A percentile compares a stretch with the other conserved stretches of the same genome.
Evolutionary conservation across 1,140 invertebrate genomes (phyloP).

Genomic region (Trinorchestia longiramus): DNA sequence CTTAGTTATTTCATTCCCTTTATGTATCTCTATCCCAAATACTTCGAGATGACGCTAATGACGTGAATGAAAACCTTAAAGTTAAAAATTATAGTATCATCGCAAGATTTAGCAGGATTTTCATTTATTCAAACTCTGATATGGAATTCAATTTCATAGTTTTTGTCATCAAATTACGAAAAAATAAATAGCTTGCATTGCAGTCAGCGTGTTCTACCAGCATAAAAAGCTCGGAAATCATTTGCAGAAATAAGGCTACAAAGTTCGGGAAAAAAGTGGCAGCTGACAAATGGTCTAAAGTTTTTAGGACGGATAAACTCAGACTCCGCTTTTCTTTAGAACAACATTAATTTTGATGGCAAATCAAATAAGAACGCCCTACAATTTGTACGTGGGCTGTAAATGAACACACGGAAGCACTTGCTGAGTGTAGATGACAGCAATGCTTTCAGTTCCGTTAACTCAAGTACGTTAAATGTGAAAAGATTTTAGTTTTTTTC

Average conservation of each 20-base stretch:
- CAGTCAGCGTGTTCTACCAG: not conserved
- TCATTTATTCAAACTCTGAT: not conserved
- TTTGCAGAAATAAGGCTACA: not conserved
- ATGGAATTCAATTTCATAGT: not conserved
- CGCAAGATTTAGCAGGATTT: not conserved
- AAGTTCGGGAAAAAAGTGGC: not conserved
- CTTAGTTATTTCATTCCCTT: too few relatives aligned
- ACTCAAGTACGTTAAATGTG: not conserved
- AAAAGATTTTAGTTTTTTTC: not conserved
- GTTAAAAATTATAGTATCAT: not conserved
- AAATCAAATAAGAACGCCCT: not conserved
- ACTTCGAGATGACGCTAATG: too few relatives aligned
- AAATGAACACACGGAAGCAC: not conserved
- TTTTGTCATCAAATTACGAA: not conserved
- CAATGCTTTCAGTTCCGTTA: not conserved
- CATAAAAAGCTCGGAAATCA: not conserved
- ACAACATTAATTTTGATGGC: not conserved
- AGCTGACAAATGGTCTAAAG: not conserved
- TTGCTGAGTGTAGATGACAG: not conserved
- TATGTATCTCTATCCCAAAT: too few relatives aligned
- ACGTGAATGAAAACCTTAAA: not conserved
- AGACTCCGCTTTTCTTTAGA: not conserved
- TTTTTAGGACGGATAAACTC: not conserved
- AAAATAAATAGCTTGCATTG: not conserved
- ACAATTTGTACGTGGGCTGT: not conserved